Conservation (phyloP, 2,888 invertebrate species). For the Timema cristinae region DNA sequence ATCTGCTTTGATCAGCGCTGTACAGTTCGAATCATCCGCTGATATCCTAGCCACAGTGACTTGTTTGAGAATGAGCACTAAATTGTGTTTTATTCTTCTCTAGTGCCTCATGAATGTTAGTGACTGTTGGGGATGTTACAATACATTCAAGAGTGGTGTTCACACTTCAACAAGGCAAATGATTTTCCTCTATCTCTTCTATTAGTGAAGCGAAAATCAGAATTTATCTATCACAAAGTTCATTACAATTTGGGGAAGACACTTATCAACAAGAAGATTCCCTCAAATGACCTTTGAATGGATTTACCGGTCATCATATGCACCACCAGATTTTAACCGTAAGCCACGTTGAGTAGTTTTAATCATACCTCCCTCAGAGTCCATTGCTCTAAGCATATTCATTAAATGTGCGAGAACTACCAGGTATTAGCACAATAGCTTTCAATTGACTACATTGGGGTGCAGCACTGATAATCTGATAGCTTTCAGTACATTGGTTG, state of each 20-base stretch:
- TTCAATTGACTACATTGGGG: no score
- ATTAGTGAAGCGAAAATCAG: not conserved
- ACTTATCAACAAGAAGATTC: no score
- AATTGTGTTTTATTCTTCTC: not conserved
- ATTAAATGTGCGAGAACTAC: no score
- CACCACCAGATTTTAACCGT: not conserved
- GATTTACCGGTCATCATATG: not conserved
- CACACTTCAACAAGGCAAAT: not conserved
- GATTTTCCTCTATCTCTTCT: not conserved
- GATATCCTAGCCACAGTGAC: not conserved
- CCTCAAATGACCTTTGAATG: no score
- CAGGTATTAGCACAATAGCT: no score
- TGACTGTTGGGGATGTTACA: constrained; percentile 1
- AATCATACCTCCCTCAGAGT: not conserved
- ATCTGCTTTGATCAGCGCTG: constrained; percentile 2
- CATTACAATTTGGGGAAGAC: no score
- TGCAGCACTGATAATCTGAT: no score
- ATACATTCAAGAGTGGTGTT: constrained; percentile 1
- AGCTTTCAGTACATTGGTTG: no score
- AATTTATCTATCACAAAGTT: no score
- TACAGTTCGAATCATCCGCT: not conserved
- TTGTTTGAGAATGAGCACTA: not conserved
- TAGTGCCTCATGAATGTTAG: not conserved
- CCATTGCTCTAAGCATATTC: no score
- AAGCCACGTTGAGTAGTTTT: not conserved